Evolutionary conservation across 2,113 vertebrate genomes (phyloP).

Genomic region (Cheirogaleus medius): DNA sequence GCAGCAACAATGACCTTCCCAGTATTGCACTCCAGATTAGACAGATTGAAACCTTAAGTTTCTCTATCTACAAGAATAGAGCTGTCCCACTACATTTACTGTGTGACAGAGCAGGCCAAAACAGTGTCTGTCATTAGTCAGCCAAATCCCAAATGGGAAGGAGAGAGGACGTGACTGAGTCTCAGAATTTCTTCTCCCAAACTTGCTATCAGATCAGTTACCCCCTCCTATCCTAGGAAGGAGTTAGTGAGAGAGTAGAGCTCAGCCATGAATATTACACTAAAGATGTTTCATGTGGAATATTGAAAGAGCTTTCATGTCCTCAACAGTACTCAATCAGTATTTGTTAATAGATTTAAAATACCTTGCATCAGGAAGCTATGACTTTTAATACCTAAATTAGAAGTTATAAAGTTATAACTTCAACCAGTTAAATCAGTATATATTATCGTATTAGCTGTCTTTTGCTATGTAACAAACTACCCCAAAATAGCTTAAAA

Average conservation of each 20-base stretch:
- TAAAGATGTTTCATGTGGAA: not conserved
- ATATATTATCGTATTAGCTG: not conserved
- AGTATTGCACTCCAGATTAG: not conserved
- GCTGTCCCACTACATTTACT: not conserved
- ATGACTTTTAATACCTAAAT: not conserved
- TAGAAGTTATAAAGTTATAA: not conserved
- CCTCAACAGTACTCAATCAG: not conserved
- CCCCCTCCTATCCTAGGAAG: not conserved
- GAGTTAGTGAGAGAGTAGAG: not conserved
- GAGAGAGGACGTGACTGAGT: not conserved
- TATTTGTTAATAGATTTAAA: not conserved
- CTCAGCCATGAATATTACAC: not conserved
- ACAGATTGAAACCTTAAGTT: not conserved
- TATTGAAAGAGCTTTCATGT: not conserved
- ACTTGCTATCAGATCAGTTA: not conserved
- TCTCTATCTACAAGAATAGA: not conserved
- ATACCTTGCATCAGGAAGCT: not conserved
- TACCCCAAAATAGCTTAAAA: not conserved
- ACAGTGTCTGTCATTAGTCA: not conserved
- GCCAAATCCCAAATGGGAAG: not conserved
- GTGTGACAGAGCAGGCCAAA: not conserved
- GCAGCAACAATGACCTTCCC: not conserved
- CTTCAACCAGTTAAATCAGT: not conserved
- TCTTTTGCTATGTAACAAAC: not conserved
- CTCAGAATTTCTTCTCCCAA: not conserved